phyloP scores from a whole-genome alignment of 2,888 invertebrate species.

The Aleiodes alternator region DNA sequence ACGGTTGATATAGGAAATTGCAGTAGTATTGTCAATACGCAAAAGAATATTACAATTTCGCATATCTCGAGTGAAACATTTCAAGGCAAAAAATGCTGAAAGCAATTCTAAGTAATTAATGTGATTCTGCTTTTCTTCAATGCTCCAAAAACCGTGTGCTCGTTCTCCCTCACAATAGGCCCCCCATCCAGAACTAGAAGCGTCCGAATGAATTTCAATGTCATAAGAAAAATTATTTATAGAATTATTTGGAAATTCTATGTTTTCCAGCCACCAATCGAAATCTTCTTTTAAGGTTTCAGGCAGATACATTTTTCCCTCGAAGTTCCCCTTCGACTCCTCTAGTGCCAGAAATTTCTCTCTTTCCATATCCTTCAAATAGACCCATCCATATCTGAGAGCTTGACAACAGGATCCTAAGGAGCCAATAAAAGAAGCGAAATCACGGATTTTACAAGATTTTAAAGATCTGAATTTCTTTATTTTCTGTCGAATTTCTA shows the following conservation, averaged over 20 bases:
- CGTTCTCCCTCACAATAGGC: not conserved
- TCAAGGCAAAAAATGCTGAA: conserved; percentile 36
- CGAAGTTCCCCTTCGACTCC: not conserved
- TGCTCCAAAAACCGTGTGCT: conserved; percentile 40
- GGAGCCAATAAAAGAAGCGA: not conserved
- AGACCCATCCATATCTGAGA: not conserved
- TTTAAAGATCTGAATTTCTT: not conserved
- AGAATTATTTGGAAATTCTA: not conserved
- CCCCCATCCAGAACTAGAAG: not conserved
- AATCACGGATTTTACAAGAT: not conserved
- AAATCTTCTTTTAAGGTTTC: not conserved
- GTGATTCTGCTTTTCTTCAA: conserved; percentile 1
- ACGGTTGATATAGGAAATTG: conserved; percentile 51
- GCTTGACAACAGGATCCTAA: not conserved
- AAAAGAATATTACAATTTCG: conserved; percentile 42
- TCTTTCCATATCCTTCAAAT: not conserved
- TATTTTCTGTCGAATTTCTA: not conserved
- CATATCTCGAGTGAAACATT: conserved; percentile 40
- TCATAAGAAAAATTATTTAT: not conserved
- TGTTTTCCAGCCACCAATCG: not conserved
- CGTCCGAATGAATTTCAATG: not conserved
- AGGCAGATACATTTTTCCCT: not conserved
- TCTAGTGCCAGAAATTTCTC: not conserved
- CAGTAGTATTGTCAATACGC: conserved; percentile 49
- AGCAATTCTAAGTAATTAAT: conserved; percentile 14